Percentiles rank a stretch among this genome's conserved stretches.
Evolutionary conservation across 2,113 vertebrate genomes (phyloP).

Genomic region (Leptobrachium ailaonicum): DNA sequence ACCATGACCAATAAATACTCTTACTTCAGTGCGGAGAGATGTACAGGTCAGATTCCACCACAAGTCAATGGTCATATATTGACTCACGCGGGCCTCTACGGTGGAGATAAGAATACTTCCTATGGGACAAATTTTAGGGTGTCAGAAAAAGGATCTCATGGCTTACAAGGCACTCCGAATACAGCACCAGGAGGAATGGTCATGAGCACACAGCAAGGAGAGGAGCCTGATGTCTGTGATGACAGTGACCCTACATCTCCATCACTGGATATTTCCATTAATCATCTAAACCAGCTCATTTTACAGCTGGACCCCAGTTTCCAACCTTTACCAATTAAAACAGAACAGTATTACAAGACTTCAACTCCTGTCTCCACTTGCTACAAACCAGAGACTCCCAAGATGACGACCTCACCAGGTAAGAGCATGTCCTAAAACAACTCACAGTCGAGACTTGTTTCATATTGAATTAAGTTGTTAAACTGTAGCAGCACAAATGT

Average conservation of each 20-base stretch:
- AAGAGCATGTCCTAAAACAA: constrained; percentile 27
- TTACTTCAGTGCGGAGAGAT: constrained; percentile 54
- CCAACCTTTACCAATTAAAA: constrained; percentile 56
- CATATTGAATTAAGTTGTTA: too few species aligned
- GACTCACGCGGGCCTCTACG: accelerated
- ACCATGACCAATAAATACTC: background rate
- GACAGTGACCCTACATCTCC: constrained; percentile 51
- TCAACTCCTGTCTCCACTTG: background rate
- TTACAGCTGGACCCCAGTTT: constrained; percentile 81
- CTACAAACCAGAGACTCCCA: background rate
- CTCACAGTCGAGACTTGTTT: too few species aligned
- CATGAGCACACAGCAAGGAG: background rate
- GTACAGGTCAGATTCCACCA: constrained; percentile 31
- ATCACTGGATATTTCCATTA: constrained; percentile 70
- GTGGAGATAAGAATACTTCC: constrained; percentile 14
- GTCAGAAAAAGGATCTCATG: background rate
- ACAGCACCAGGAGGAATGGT: background rate
- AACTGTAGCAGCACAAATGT: too few species aligned
- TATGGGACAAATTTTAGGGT: background rate
- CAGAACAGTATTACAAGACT: background rate
- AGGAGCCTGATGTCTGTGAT: background rate
- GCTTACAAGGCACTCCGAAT: background rate
- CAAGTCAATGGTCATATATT: background rate
- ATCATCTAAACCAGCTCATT: constrained; percentile 78
- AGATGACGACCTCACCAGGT: constrained; percentile 52